These are phyloP conservation scores for Gasteruption jaculator DNA, from an alignment of 2,888 invertebrate species.

Conservation along the genomic window DNA sequence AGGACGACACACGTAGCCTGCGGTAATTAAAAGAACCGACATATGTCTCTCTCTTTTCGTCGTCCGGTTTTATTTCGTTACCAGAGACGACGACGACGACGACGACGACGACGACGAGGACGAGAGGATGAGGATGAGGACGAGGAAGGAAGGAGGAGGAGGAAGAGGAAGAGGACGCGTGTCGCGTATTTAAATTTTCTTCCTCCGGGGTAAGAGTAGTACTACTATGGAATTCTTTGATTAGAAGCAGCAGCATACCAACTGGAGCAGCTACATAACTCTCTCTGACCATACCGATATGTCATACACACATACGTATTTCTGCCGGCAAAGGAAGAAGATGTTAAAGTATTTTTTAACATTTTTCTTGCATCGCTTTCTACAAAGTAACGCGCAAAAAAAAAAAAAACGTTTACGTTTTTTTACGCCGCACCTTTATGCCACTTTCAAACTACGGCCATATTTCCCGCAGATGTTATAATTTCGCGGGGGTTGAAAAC, in stretches of 20 bases:
- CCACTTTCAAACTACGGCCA: too few relatives aligned
- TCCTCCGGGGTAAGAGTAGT: conserved; percentile 20
- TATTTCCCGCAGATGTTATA: too few relatives aligned
- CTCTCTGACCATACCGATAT: too few relatives aligned
- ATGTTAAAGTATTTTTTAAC: too few relatives aligned
- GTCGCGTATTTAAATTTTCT: conserved; percentile 48
- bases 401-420: too few relatives aligned
- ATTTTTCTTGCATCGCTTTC: too few relatives aligned
- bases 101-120: conserved; percentile 18
- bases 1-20: conserved; percentile 41
- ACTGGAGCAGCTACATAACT: too few relatives aligned
- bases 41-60: conserved; percentile 48
- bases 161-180: conserved; percentile 29
- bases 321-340: too few relatives aligned
- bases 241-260: conserved; percentile 41
- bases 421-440: too few relatives aligned
- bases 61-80: conserved; percentile 50
- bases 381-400: too few relatives aligned
- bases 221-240: conserved; percentile 44
- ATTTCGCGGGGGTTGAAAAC: too few relatives aligned
- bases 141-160: conserved; percentile 16
- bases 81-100: conserved; percentile 26
- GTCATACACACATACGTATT: too few relatives aligned
- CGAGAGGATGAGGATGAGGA: conserved; percentile 21
- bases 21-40: conserved; percentile 52